phyloP scores from a whole-genome alignment of 2,888 invertebrate genomes.

The Tridacna gigas region DNA sequence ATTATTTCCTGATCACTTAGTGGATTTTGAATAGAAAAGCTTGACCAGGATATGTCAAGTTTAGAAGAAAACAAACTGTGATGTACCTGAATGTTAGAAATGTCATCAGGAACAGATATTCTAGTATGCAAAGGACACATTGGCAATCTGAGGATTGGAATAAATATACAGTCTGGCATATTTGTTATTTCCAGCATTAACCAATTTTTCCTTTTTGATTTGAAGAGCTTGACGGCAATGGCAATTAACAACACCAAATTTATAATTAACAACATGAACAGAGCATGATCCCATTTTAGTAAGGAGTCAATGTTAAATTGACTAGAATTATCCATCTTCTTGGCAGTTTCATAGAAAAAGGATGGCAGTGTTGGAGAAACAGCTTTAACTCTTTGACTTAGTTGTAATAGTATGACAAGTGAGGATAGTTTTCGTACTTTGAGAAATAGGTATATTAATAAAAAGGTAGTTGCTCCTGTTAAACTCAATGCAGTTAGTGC shows the following conservation, averaged over 20 bases:
- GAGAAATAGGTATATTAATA: conserved; percentile 11
- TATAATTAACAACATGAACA: neutral
- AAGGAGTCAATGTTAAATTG: neutral
- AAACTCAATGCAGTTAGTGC: conserved; percentile 1
- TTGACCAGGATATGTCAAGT: neutral
- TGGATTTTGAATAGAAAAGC: neutral
- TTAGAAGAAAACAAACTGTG: neutral
- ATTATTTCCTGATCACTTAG: neutral
- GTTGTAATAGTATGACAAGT: conserved; percentile 14
- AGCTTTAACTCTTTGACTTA: conserved; percentile 2
- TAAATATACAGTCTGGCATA: neutral
- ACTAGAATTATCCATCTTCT: neutral
- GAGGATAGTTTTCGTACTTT: conserved; percentile 18
- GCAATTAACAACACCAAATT: neutral
- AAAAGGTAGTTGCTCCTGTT: neutral
- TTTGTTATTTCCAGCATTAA: neutral
- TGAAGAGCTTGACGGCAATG: neutral
- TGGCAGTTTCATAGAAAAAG: conserved; percentile 14
- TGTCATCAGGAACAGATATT: neutral
- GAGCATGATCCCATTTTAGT: conserved; percentile 20
- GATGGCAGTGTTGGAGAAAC: conserved; percentile 26
- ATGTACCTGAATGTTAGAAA: neutral
- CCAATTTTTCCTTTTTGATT: neutral
- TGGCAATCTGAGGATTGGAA: conserved; percentile 5
- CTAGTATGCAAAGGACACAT: conserved; percentile 3